Percentiles rank a stretch among this genome's conserved stretches.
phyloP scores from a whole-genome alignment of 2,888 invertebrate species.

The Sesamia inferens region DNA sequence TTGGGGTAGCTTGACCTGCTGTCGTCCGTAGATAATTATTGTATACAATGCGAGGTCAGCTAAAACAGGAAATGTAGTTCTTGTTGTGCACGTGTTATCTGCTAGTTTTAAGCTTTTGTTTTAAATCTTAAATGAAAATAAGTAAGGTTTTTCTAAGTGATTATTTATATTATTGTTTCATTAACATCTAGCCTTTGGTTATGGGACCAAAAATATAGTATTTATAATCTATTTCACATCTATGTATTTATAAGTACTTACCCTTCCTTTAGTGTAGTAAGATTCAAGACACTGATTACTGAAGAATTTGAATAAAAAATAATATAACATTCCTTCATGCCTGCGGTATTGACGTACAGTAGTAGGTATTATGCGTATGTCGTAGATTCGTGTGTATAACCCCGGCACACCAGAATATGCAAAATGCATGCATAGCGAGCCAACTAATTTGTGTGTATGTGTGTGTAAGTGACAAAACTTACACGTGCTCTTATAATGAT shows the following conservation, averaged over 20 bases:
- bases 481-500: slow-evolving; percentile 12
- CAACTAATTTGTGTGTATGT: slow-evolving; percentile 11
- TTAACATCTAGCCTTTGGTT: slow-evolving; percentile 34
- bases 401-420: background rate
- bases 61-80: background rate
- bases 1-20: too few species aligned
- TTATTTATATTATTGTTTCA: slow-evolving; percentile 8
- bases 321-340: background rate
- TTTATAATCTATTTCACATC: slow-evolving; percentile 5
- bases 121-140: slow-evolving; percentile 5
- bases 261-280: too few species aligned
- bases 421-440: slow-evolving; percentile 3
- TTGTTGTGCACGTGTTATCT: slow-evolving; percentile 8
- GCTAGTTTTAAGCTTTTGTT: slow-evolving; percentile 9
- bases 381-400: background rate
- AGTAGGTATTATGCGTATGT: background rate
- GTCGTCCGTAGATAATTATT: too few species aligned
- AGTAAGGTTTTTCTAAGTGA: slow-evolving; percentile 8
- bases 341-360: background rate
- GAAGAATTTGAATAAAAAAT: too few species aligned
- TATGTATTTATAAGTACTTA: background rate
- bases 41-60: background rate
- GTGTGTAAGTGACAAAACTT: slow-evolving; percentile 12
- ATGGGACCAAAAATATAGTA: slow-evolving; percentile 52
- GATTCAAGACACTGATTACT: too few species aligned